Conservation (phyloP, 2,113 vertebrate genomes). For the Miniopterus natalensis region DNA sequence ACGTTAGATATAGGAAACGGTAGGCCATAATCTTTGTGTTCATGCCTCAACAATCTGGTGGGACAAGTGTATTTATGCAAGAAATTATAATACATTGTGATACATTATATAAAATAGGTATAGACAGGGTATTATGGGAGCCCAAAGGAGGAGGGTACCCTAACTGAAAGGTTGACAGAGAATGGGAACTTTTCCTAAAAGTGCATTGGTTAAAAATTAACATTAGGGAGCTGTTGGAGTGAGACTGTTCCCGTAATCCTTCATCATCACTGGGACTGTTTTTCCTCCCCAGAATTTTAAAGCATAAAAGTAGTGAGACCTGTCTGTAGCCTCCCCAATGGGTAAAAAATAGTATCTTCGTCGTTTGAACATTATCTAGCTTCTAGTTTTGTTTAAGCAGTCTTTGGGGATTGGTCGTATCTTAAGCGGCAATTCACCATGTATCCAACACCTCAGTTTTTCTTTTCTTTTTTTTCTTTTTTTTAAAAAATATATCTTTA, state of each 20-base stretch:
- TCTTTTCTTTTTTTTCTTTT: not conserved
- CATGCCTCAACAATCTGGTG: not conserved
- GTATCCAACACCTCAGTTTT: not conserved
- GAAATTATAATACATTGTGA: not conserved
- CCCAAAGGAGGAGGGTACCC: not conserved
- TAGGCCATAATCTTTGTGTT: not conserved
- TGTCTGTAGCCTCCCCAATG: not conserved
- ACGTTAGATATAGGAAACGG: constrained; percentile 11
- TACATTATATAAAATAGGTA: not conserved
- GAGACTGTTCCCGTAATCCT: not conserved
- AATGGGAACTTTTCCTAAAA: not conserved
- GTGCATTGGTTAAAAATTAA: constrained; percentile 28
- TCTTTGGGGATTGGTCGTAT: not conserved
- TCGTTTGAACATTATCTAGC: not conserved
- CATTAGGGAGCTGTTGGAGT: not conserved
- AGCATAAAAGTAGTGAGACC: not conserved
- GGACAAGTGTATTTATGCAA: not conserved
- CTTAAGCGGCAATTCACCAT: not conserved
- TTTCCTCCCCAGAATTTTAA: not conserved
- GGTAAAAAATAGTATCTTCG: not conserved
- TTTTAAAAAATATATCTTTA: too few relatives aligned
- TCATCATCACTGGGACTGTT: not conserved
- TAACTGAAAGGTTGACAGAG: not conserved
- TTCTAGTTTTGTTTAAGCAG: constrained; percentile 4
- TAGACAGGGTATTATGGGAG: not conserved